Conservation (phyloP, 2,888 invertebrate species). For the Caenorhabditis virilis region DNA sequence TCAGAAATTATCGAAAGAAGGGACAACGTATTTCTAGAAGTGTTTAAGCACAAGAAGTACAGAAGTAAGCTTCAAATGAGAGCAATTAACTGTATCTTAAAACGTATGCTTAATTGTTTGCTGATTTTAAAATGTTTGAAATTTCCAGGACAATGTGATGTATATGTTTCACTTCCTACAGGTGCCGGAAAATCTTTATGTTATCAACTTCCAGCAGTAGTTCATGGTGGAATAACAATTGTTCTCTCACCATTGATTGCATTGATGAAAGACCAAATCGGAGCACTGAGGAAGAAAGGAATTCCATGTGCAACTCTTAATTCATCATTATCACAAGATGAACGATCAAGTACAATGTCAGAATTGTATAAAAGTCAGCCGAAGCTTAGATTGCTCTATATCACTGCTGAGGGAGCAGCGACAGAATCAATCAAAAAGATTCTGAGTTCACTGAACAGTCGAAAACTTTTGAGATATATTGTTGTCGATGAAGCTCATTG, state of each 20-base stretch:
- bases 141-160: conserved; percentile 77
- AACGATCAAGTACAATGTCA: conserved; percentile 79
- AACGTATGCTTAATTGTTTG: conserved; percentile 27
- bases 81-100: conserved; percentile 52
- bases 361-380: conserved; percentile 72
- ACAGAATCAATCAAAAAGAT: conserved; percentile 73
- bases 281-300: conserved; percentile 80
- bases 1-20: conserved; percentile 37
- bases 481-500: conserved; percentile 97
- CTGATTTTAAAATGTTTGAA: too few species aligned
- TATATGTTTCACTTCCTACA: conserved; percentile 96
- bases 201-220: conserved; percentile 90
- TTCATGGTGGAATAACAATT: conserved; percentile 81
- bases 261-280: conserved; percentile 84
- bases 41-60: conserved; percentile 58
- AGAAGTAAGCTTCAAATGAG: conserved; percentile 50
- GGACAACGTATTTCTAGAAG: conserved; percentile 36
- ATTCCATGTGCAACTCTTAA: conserved; percentile 87
- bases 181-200: conserved; percentile 94
- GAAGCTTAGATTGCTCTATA: conserved; percentile 83
- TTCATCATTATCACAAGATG: conserved; percentile 83
- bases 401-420: conserved; percentile 94
- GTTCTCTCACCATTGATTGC: conserved; percentile 95
- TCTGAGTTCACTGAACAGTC: conserved; percentile 56
- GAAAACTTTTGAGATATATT: conserved; percentile 83